These are phyloP conservation scores for Falcunculus frontatus DNA, from an alignment of 2,113 vertebrate species.

Conservation along the genomic window DNA sequence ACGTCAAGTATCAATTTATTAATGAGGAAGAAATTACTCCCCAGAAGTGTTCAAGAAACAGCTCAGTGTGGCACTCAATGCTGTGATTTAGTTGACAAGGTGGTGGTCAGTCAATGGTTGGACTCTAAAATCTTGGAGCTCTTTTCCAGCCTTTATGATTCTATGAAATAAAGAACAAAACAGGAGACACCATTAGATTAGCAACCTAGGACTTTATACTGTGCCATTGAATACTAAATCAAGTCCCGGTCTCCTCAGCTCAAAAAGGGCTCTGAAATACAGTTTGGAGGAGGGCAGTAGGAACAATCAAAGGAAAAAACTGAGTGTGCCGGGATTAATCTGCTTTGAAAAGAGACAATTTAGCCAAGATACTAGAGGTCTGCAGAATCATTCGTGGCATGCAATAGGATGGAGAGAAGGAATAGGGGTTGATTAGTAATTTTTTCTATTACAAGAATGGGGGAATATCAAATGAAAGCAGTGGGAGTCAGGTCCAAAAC, in stretches of 20 bases:
- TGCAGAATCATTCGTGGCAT: neutral
- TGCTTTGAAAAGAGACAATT: neutral
- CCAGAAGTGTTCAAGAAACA: neutral
- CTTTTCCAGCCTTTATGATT: neutral
- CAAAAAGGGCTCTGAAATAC: neutral
- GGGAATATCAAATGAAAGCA: neutral
- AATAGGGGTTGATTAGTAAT: neutral
- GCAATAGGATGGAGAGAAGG: neutral
- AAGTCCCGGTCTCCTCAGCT: neutral
- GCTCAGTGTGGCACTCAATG: neutral
- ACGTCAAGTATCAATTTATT: neutral
- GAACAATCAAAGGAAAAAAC: neutral
- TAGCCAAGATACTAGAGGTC: neutral
- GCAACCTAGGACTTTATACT: neutral
- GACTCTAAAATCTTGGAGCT: neutral
- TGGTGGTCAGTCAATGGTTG: neutral
- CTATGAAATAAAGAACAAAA: neutral
- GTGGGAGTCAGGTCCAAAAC: neutral
- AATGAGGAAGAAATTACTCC: neutral
- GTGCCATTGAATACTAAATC: neutral
- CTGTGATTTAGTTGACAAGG: neutral
- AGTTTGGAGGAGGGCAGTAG: neutral
- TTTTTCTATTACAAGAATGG: neutral
- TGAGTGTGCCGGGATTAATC: neutral
- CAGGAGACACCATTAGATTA: neutral